Evolutionary conservation across 2,113 vertebrate genomes (phyloP).

Genomic region (Ictalurus punctatus): DNA sequence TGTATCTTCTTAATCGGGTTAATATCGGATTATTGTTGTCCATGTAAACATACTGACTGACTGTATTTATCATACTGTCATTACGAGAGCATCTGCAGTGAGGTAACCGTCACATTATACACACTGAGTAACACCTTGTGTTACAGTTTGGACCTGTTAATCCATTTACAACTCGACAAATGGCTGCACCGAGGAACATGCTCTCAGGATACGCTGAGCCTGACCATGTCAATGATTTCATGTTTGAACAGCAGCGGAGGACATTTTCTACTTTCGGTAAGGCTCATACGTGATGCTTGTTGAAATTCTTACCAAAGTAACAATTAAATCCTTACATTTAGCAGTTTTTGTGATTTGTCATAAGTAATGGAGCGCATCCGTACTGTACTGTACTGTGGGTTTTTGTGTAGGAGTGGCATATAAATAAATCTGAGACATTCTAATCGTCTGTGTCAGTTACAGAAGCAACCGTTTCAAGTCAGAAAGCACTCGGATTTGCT

Average conservation of each 20-base stretch:
- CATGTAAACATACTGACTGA: too few species aligned
- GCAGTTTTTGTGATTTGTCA: background rate
- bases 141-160: slow-evolving; percentile 91
- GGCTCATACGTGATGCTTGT: background rate
- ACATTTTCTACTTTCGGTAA: slow-evolving; percentile 95
- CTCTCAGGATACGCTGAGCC: slow-evolving; percentile 95
- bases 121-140: background rate
- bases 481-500: background rate
- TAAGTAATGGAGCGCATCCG: background rate
- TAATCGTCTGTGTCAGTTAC: background rate
- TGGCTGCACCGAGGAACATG: slow-evolving; percentile 97
- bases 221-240: slow-evolving; percentile 96
- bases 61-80: too few species aligned
- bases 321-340: background rate
- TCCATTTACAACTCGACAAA: slow-evolving; percentile 91
- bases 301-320: background rate
- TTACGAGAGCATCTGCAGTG: background rate
- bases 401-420: background rate
- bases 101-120: background rate
- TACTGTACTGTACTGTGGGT: background rate
- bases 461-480: background rate
- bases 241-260: slow-evolving; percentile 97
- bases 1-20: too few species aligned
- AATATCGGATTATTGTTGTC: too few species aligned
- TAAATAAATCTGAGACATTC: background rate